Evolutionary conservation across 2,113 vertebrate species (phyloP), one percentile per base, ranked within the genome.

Genomic region (Chionis minor): DNA sequence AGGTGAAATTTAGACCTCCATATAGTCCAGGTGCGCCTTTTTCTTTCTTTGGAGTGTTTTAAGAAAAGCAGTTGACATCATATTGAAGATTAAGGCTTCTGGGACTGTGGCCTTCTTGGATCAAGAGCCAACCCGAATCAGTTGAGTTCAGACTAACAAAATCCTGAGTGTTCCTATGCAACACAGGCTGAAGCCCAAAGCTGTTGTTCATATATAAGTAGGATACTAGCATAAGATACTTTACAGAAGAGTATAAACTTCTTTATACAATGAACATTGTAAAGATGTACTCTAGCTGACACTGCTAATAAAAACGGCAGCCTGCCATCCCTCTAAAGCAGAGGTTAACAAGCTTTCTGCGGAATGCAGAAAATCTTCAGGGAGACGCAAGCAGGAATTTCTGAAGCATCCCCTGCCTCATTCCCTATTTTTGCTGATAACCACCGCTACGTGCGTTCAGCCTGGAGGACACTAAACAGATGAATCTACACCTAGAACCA

Each of bases 371-470:
- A 94, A 95, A 91, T 73, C 81, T 77, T 66, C 54, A 70, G 77
- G 62, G 26, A 91, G 89, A 90, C 4, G 0, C 14, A 51, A 69
- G 78, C 73, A 94, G 52, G 26, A 79, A 6, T 58, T 79, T 72
- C 26, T 80, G 89, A 88, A 83, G 52, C 58, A 54, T 23, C 42
- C 59, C 70, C 58, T 91, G 89, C 91, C 95, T 91, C 87, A 55
- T 86, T 94, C 78, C 86, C 94, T 85, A 23, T 58, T 95, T 94
- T 58, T 90, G 51, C 96, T 92, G 97, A 97, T 96, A 96, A 96
- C 70, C 44, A 69, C 80, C 32, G 21, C 56, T 6, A 32, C 0
- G 8, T 49, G 42, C 0, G 0, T 61, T 47, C 83, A 71, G 86
- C 56, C 89, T 42, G 73, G 73, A 94, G 65, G 81, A 89, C 73